phyloP scores from a whole-genome alignment of 2,888 invertebrate genomes.

The Aspidiotus rigidus region DNA sequence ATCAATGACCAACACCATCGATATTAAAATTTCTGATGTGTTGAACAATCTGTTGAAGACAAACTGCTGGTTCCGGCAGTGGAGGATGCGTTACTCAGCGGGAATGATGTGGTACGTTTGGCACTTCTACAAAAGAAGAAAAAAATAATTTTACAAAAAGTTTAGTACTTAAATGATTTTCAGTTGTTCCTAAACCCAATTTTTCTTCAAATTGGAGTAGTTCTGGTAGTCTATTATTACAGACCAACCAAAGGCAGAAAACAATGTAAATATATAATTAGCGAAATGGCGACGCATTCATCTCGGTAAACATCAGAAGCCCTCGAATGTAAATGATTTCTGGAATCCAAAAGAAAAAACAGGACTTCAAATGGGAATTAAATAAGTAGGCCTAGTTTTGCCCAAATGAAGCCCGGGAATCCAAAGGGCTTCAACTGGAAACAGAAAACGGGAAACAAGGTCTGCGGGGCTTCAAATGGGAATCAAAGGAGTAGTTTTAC shows the following conservation, averaged over 20 bases:
- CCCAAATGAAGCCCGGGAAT: too few relatives aligned
- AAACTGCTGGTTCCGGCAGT: conserved; percentile 28
- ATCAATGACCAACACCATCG: conserved; percentile 25
- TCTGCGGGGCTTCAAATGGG: too few relatives aligned
- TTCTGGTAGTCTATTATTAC: not conserved
- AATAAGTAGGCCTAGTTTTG: too few relatives aligned
- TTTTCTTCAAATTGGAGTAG: not conserved
- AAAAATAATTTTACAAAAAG: conserved; percentile 16
- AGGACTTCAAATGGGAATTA: too few relatives aligned
- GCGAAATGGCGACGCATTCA: too few relatives aligned
- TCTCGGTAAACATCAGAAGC: too few relatives aligned
- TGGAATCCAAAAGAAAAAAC: too few relatives aligned
- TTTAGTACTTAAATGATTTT: not conserved
- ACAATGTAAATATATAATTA: too few relatives aligned
- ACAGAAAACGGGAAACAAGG: too few relatives aligned
- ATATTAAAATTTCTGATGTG: conserved; percentile 29
- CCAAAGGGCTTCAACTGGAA: too few relatives aligned
- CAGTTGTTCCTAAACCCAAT: not conserved
- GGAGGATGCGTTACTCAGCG: conserved; percentile 41
- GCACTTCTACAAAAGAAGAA: conserved; percentile 43
- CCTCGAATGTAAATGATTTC: too few relatives aligned
- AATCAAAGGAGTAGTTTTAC: too few relatives aligned
- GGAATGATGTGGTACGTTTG: conserved; percentile 47
- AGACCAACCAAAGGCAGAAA: conserved; percentile 3
- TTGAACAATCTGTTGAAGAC: conserved; percentile 10